Conservation (phyloP, 1,140 invertebrate genomes). For the Drosophila arizonae region DNA sequence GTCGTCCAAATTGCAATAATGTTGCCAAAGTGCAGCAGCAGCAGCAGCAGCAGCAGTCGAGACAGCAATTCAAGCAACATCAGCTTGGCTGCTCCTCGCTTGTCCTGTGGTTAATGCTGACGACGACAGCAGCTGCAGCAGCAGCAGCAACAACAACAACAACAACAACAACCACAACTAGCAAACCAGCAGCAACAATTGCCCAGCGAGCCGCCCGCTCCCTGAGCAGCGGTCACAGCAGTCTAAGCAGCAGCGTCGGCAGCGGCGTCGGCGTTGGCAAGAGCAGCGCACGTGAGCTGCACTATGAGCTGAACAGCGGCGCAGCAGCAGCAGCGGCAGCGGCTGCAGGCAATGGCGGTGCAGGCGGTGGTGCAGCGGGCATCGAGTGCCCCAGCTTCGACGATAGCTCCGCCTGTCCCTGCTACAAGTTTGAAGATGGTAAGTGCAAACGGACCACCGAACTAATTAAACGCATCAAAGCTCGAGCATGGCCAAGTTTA, state of each 20-base stretch:
- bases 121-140: constrained; percentile 37
- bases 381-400: constrained; percentile 87
- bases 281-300: constrained; percentile 53
- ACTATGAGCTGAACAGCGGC: constrained; percentile 48
- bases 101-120: constrained; percentile 55
- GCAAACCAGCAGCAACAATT: constrained; percentile 27
- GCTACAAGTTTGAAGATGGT: constrained; percentile 95
- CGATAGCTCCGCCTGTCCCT: constrained; percentile 91
- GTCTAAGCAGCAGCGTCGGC: constrained; percentile 20
- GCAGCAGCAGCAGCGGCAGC: constrained; percentile 3
- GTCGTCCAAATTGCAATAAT: constrained; percentile 64
- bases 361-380: constrained; percentile 49
- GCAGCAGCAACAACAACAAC: constrained; percentile 26
- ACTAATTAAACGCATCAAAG: constrained; percentile 53
- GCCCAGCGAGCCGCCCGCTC: constrained; percentile 48
- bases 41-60: constrained; percentile 29
- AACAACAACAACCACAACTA: constrained; percentile 35
- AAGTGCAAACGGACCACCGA: constrained; percentile 66
- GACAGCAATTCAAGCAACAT: constrained; percentile 37
- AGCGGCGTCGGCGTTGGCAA: constrained; percentile 40
- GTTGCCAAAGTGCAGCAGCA: constrained; percentile 46
- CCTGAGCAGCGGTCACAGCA: constrained; percentile 35
- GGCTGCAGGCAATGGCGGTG: background rate
- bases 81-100: constrained; percentile 39
- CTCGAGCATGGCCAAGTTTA: constrained; percentile 50